These are phyloP conservation scores for Gonocerus acuteangulatus DNA, from an alignment of 2,888 invertebrate genomes.

Conservation along the genomic window DNA sequence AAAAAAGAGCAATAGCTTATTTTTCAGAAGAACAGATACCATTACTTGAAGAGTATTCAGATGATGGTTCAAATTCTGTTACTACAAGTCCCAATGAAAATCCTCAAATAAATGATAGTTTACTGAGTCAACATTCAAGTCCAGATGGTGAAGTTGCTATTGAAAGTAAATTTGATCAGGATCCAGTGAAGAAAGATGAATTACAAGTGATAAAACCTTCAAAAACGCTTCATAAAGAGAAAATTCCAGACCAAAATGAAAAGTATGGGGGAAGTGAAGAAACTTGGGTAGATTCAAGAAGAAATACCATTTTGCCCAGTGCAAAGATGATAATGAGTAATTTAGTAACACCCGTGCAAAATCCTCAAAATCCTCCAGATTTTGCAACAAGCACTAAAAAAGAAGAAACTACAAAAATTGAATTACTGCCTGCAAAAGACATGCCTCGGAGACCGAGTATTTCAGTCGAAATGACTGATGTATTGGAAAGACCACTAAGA, in stretches of 20 bases:
- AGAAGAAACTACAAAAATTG: constrained; percentile 37
- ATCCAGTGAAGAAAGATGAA: constrained; percentile 22
- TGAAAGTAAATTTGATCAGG: constrained; percentile 18
- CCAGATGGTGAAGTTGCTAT: constrained; percentile 18
- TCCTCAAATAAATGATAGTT: neutral
- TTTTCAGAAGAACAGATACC: constrained; percentile 33
- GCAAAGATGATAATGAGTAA: constrained; percentile 30
- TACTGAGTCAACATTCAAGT: constrained; percentile 7
- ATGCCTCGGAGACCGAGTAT: constrained; percentile 38
- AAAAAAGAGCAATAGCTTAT: constrained; percentile 22
- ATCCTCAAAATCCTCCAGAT: constrained; percentile 11
- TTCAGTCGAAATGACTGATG: constrained; percentile 38
- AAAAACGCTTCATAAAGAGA: constrained; percentile 26
- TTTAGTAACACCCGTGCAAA: constrained; percentile 11
- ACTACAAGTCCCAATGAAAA: constrained; percentile 1
- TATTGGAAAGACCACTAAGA: constrained; percentile 26
- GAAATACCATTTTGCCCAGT: constrained; percentile 38
- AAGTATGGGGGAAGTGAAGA: constrained; percentile 51
- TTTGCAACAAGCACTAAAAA: neutral
- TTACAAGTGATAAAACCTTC: neutral
- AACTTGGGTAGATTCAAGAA: constrained; percentile 45
- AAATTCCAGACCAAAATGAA: constrained; percentile 43
- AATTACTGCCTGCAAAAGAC: constrained; percentile 38
- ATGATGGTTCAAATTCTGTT: constrained; percentile 28
- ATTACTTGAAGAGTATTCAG: constrained; percentile 32